Evolutionary conservation across 2,888 invertebrate species (phyloP).

Genomic region (Drosophila rellima): DNA sequence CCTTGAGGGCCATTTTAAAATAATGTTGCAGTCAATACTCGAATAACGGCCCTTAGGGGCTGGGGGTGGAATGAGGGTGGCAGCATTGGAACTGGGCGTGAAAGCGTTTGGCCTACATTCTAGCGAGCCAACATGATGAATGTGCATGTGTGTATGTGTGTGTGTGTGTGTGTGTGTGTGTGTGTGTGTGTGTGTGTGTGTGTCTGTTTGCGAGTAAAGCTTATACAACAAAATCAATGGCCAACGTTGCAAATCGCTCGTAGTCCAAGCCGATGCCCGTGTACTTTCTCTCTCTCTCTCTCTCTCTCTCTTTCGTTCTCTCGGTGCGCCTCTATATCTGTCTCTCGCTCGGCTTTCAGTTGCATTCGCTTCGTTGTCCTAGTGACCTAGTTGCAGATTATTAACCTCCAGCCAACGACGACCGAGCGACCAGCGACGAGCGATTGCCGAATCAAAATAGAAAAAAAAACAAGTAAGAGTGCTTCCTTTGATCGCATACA

Average conservation of each 20-base stretch:
- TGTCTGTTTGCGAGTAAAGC: constrained; percentile 36
- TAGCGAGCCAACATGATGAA: constrained; percentile 48
- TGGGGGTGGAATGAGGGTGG: not conserved
- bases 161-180: constrained; percentile 6
- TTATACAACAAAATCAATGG: constrained; percentile 78
- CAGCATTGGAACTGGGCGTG: constrained; percentile 41
- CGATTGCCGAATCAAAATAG: constrained; percentile 56
- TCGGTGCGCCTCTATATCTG: constrained; percentile 9
- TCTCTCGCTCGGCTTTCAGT: constrained; percentile 42
- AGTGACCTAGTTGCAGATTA: constrained; percentile 85
- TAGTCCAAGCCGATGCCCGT: constrained; percentile 44
- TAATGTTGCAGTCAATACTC: constrained; percentile 39
- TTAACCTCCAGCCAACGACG: constrained; percentile 79
- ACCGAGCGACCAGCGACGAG: constrained; percentile 24
- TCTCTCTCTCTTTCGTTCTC: constrained; percentile 14
- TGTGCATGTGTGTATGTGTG: constrained; percentile 11
- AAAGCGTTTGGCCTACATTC: constrained; percentile 70
- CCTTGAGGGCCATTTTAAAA: constrained; percentile 61
- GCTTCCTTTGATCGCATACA: not conserved
- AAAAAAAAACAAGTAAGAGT: constrained; percentile 64
- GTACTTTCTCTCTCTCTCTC: constrained; percentile 19
- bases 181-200: constrained; percentile 3
- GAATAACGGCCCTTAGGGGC: constrained; percentile 6
- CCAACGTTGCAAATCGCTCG: constrained; percentile 67
- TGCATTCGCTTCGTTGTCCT: constrained; percentile 82